These are phyloP conservation scores for Microctonus hyperodae DNA, from an alignment of 2,888 invertebrate species.

Conservation along the genomic window DNA sequence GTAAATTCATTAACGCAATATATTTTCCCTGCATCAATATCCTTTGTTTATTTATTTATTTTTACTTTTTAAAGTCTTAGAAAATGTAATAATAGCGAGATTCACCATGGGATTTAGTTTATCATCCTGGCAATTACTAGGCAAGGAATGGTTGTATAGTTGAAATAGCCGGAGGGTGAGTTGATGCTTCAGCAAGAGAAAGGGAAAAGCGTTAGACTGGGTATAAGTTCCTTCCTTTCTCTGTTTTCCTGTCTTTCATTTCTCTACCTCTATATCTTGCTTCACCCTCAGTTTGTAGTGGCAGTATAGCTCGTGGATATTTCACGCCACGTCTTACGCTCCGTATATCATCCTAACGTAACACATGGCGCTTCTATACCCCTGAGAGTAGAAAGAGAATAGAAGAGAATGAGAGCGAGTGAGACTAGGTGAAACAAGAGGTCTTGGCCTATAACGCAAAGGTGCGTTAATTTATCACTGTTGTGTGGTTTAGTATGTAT, in stretches of 20 bases:
- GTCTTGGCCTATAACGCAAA: conserved; percentile 18
- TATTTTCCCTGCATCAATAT: neutral
- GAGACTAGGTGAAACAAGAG: neutral
- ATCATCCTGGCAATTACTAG: conserved; percentile 10
- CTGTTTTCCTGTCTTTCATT: neutral
- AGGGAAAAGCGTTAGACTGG: conserved; percentile 4
- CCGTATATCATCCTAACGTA: conserved; percentile 54
- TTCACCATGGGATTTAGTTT: conserved; percentile 9
- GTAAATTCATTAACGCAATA: no score
- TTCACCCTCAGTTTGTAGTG: conserved; percentile 24
- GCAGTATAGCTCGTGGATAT: conserved; percentile 40
- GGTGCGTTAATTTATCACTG: conserved; percentile 55
- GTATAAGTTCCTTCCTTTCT: conserved; percentile 16
- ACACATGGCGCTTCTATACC: conserved; percentile 54
- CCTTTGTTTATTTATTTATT: neutral
- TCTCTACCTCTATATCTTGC: conserved; percentile 16
- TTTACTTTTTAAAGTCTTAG: neutral
- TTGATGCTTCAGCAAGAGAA: conserved; percentile 13
- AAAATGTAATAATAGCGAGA: conserved; percentile 6
- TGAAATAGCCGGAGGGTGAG: neutral
- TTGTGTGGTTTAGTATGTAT: neutral
- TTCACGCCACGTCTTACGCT: conserved; percentile 46
- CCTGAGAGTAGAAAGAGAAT: conserved; percentile 34
- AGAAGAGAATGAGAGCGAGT: no score
- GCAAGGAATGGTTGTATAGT: neutral